These are phyloP conservation scores for Lepidonotus clava DNA, from an alignment of 2,888 invertebrate genomes.

Conservation along the genomic window DNA sequence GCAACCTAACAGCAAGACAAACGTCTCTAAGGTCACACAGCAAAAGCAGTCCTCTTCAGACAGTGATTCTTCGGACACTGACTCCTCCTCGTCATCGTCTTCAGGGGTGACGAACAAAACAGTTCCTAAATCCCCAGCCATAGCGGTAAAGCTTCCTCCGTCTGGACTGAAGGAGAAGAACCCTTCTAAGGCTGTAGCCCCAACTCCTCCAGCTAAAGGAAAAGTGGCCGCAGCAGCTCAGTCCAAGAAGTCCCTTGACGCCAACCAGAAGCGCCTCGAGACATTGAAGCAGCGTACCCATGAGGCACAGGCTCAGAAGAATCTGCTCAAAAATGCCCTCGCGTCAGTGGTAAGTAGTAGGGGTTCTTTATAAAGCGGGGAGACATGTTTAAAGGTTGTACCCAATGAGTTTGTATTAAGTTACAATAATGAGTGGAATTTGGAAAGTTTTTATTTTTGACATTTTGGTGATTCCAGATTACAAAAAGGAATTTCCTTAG, in stretches of 20 bases:
- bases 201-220: not conserved
- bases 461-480: too few relatives aligned
- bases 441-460: too few relatives aligned
- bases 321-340: conserved; percentile 56
- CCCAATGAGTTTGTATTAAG: too few relatives aligned
- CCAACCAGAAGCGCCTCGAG: conserved; percentile 59
- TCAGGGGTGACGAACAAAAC: too few relatives aligned
- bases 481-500: too few relatives aligned
- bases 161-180: not conserved
- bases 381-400: too few relatives aligned
- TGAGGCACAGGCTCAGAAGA: conserved; percentile 55
- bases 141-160: not conserved
- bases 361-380: too few relatives aligned
- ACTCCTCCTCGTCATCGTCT: too few relatives aligned
- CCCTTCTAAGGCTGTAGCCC: conserved; percentile 16
- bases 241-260: not conserved
- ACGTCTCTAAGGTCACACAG: too few relatives aligned
- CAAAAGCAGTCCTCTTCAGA: not conserved
- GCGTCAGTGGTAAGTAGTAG: conserved; percentile 59
- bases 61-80: not conserved
- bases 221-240: not conserved
- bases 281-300: conserved; percentile 55
- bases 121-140: too few relatives aligned
- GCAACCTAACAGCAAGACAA: not conserved
- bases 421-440: too few relatives aligned